Evolutionary conservation across 1,140 invertebrate genomes (phyloP).

Genomic region (Penaeus chinensis): DNA sequence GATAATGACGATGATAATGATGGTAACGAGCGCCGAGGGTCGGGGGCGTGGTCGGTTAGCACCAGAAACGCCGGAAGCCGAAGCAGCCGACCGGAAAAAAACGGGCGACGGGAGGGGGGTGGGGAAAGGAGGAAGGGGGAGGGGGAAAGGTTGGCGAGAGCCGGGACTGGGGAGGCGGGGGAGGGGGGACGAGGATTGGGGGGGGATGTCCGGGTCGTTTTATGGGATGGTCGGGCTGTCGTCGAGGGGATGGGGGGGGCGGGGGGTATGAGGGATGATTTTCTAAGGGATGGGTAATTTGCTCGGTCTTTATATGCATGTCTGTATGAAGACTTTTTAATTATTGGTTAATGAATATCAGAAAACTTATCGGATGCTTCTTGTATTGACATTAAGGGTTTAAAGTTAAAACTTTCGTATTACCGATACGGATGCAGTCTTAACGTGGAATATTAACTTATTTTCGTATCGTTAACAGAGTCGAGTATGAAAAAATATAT

Average conservation of each 20-base stretch:
- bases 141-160: neutral
- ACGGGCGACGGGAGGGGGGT: neutral
- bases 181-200: neutral
- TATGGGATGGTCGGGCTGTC: neutral
- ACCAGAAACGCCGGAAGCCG: constrained; percentile 49
- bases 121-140: neutral
- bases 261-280: neutral
- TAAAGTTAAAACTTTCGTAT: too few species aligned
- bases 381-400: too few species aligned
- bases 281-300: neutral
- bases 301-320: too few species aligned
- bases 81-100: constrained; percentile 49
- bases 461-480: too few species aligned
- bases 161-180: neutral
- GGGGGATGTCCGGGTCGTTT: neutral
- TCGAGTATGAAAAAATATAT: too few species aligned
- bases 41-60: constrained; percentile 35
- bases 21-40: neutral
- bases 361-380: too few species aligned
- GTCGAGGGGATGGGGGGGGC: neutral
- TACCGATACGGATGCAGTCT: too few species aligned
- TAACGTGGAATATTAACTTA: too few species aligned
- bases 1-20: constrained; percentile 21
- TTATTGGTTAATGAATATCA: too few species aligned
- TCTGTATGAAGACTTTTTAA: too few species aligned